These are phyloP conservation scores for Conus ventricosus DNA, from an alignment of 1,140 invertebrate species.

Conservation along the genomic window DNA sequence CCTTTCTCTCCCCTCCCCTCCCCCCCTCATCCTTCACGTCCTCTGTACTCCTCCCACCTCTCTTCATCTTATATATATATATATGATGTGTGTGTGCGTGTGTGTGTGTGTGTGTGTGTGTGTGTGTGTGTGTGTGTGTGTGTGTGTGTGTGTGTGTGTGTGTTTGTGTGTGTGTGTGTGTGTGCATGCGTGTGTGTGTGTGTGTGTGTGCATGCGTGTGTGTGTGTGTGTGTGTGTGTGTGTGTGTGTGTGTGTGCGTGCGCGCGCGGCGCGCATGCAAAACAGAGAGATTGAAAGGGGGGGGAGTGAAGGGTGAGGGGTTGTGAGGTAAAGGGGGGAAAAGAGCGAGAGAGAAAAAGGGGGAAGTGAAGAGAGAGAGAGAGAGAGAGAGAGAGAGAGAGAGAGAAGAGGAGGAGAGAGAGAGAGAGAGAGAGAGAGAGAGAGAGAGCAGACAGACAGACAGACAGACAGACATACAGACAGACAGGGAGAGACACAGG, in stretches of 20 bases:
- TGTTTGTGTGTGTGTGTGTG: not conserved
- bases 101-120: no score
- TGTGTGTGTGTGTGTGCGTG: not conserved
- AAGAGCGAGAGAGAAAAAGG: not conserved
- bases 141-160: no score
- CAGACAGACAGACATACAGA: not conserved
- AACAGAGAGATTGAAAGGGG: not conserved
- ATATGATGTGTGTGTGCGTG: no score
- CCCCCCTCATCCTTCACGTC: no score
- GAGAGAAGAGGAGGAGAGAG: constrained; percentile 17
- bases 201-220: not conserved
- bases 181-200: not conserved
- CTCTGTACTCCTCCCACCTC: no score
- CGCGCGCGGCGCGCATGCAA: not conserved
- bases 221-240: constrained; percentile 1
- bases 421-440: not conserved
- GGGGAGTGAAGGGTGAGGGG: not conserved
- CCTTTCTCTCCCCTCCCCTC: no score
- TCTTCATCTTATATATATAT: no score
- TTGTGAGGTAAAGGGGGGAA: not conserved
- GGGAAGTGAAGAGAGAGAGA: not conserved
- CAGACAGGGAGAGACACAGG: not conserved
- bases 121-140: no score
- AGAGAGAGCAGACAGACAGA: no score
- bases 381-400: constrained; percentile 17